Conservation (phyloP, 2,797 vertebrate genomes). For the Aeoliscus strigatus region DNA sequence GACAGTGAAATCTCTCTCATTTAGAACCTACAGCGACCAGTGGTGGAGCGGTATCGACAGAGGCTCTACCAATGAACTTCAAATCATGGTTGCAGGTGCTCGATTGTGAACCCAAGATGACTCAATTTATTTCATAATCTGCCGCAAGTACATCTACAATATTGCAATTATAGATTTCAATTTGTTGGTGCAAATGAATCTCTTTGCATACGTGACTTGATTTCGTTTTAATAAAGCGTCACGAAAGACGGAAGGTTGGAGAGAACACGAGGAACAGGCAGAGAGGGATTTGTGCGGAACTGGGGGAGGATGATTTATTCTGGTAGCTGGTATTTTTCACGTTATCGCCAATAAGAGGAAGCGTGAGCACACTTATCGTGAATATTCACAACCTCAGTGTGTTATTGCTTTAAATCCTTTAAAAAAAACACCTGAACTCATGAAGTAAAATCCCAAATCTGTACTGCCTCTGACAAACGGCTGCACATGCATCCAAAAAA, state of each 20-base stretch:
- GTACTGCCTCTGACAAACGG: slow-evolving; percentile 45
- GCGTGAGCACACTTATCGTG: slow-evolving; percentile 32
- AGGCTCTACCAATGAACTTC: slow-evolving; percentile 23
- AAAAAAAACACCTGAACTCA: slow-evolving; percentile 36
- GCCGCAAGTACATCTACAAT: slow-evolving; percentile 7
- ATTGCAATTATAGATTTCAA: slow-evolving; percentile 13
- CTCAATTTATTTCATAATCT: slow-evolving; percentile 23
- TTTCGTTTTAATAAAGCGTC: slow-evolving; percentile 15
- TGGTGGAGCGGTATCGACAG: slow-evolving; percentile 11
- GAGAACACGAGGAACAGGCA: slow-evolving; percentile 4
- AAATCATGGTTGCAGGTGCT: slow-evolving; percentile 14
- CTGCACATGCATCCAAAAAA: slow-evolving; percentile 29
- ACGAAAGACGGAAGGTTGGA: slow-evolving; percentile 2
- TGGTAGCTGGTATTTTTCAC: slow-evolving; percentile 7
- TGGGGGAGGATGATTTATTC: slow-evolving; percentile 18
- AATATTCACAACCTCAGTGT: slow-evolving; percentile 25
- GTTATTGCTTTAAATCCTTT: slow-evolving; percentile 42
- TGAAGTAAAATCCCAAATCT: slow-evolving; percentile 48
- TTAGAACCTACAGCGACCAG: slow-evolving; percentile 35
- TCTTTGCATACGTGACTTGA: neutral
- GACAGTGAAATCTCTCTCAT: slow-evolving; percentile 47
- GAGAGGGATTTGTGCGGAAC: slow-evolving; percentile 20
- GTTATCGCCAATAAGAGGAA: slow-evolving; percentile 14
- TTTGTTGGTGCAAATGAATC: slow-evolving; percentile 8
- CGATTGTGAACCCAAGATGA: slow-evolving; percentile 9